phyloP scores from a whole-genome alignment of 2,888 invertebrate genomes.

The Drosophila acutilabella region DNA sequence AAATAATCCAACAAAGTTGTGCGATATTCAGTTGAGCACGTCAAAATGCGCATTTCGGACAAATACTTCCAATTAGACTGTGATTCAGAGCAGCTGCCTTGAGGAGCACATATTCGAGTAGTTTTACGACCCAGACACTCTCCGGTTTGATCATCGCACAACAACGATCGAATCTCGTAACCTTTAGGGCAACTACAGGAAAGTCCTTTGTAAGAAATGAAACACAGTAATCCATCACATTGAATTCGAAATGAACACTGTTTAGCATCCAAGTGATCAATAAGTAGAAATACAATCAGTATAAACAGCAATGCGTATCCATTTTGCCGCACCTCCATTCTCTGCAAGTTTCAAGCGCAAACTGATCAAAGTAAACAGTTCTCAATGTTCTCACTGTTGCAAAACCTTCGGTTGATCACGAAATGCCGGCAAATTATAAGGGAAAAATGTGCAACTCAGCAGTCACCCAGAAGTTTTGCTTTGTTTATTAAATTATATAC shows the following conservation, averaged over 20 bases:
- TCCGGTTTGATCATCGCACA: background rate
- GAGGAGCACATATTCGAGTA: background rate
- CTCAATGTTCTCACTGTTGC: no score
- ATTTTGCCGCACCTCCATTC: background rate
- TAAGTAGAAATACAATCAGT: background rate
- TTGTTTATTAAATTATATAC: no score
- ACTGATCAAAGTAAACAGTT: background rate
- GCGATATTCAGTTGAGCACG: background rate
- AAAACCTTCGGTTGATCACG: no score
- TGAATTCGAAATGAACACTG: background rate
- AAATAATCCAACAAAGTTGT: slow-evolving; percentile 3
- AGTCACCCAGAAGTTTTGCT: no score
- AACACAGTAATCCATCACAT: background rate
- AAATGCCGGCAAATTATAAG: no score
- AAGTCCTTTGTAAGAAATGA: background rate
- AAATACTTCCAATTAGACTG: background rate
- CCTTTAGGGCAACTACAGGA: background rate
- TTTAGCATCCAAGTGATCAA: slow-evolving; percentile 1
- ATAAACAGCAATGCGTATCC: background rate
- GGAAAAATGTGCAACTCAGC: no score
- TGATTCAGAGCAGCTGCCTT: background rate
- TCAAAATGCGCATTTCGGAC: background rate
- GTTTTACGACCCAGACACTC: background rate
- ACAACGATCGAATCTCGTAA: background rate
- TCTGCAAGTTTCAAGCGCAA: background rate